Conservation (phyloP, 2,888 invertebrate genomes). For the Tipula confusa region DNA sequence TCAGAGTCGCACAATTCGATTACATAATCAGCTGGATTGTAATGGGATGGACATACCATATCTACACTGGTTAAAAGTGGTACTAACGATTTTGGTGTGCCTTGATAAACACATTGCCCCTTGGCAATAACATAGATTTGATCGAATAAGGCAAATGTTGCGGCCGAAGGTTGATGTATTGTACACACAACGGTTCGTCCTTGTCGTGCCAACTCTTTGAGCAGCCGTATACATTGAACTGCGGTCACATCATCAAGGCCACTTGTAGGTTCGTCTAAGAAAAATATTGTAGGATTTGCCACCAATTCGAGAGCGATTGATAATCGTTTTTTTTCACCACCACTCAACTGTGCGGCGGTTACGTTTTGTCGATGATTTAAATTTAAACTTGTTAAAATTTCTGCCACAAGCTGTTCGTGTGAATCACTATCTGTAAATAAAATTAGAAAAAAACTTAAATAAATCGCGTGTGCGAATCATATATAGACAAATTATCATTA, state of each 20-base stretch:
- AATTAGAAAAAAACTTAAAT: neutral
- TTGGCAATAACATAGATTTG: conserved; percentile 62
- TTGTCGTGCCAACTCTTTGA: conserved; percentile 57
- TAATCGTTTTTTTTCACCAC: conserved; percentile 74
- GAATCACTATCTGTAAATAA: conserved; percentile 35
- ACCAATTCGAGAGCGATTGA: conserved; percentile 79
- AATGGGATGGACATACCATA: conserved; percentile 58
- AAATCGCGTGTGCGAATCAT: neutral
- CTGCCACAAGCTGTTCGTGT: conserved; percentile 42
- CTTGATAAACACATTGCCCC: conserved; percentile 63
- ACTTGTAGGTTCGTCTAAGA: conserved; percentile 78
- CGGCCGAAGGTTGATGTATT: conserved; percentile 66
- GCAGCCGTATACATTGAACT: conserved; percentile 56
- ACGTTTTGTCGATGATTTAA: conserved; percentile 46
- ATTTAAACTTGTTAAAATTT: conserved; percentile 46
- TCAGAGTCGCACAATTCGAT: conserved; percentile 60
- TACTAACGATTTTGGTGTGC: conserved; percentile 58
- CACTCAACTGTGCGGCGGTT: conserved; percentile 58
- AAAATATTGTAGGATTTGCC: conserved; percentile 79
- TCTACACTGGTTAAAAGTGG: conserved; percentile 56
- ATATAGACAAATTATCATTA: neutral
- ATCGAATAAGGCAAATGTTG: conserved; percentile 60
- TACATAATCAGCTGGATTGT: conserved; percentile 68
- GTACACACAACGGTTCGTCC: conserved; percentile 67
- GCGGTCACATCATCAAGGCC: conserved; percentile 65